Base-by-base conservation (phyloP, 2,113 vertebrate species). In the Zosterops japonicus region DNA sequence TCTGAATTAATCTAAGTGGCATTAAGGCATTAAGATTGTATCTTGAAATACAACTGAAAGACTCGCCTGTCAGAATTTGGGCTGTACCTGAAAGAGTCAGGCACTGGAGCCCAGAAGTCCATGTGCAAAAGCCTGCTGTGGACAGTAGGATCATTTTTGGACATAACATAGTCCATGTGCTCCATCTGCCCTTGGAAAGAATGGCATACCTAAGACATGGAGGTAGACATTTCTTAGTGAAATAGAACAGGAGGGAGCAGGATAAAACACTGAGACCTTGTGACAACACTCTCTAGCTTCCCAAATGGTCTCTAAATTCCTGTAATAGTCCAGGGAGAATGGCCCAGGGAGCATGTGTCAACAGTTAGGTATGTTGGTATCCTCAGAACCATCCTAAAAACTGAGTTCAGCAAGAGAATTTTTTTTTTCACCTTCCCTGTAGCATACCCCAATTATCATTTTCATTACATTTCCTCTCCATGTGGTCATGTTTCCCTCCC, bases 391-490 rank as follows among this genome's bases (percentile, higher is more conserved):
- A 36, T 21, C 46, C n/a, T 42, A n/a, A 74, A 50, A 88, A 2
- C 21, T 50, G 39, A 68, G 24, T 72, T 69, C 25, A 74, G 19
- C 2, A 12, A 10, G 16, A 49, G 10, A 71, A 61, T 28, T 28
- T 0, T 16, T 74, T 63, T 84, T 55, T 65, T 27, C 24, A 65
- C 5, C 18, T 65, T 57, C n/a, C 79, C 2, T 0, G 5, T 44
- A 69, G 47, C 0, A 0, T 47, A 52, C 3, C 2, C 5, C 1
- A 3, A 5, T 78, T 69, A 20, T 56, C 19, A 52, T 25, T 29
- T 52, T 82, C 27, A 33, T 29, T 81, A 7, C 33, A 13, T 83
- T 70, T 82, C 42, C 3, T 29, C 18, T 69, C 56, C 2, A 2
- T 50, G 20, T 15, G 8, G 17, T 31, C 55, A 18, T 47, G n/a